Conservation (phyloP, 1,140 invertebrate genomes). For the Aphis gossypii region DNA sequence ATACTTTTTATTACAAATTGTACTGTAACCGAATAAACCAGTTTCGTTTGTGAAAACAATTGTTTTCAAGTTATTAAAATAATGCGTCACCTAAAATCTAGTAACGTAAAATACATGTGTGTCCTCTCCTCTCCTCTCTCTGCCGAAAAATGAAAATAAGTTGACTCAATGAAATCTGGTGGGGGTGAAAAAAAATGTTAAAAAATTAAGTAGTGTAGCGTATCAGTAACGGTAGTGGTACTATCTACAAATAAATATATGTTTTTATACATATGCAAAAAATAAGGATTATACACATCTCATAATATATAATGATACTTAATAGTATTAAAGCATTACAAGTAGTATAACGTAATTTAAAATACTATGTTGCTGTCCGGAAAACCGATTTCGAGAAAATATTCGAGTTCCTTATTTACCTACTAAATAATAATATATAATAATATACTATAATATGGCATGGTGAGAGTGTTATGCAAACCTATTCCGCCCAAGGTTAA, state of each 20-base stretch:
- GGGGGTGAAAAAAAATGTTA: neutral
- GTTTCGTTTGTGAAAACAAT: neutral
- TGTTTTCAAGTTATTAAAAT: neutral
- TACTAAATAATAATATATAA: neutral
- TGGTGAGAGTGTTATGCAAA: neutral
- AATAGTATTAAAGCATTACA: neutral
- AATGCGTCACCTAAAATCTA: neutral
- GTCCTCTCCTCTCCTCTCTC: neutral
- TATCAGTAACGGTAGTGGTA: neutral
- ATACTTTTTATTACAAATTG: neutral
- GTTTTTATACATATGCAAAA: too few species aligned
- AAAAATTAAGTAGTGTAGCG: neutral
- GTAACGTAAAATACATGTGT: neutral
- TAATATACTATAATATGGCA: neutral
- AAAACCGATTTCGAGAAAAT: constrained; percentile 8
- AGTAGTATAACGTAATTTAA: neutral
- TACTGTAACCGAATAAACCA: neutral
- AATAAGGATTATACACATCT: neutral
- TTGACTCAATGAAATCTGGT: neutral
- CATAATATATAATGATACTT: neutral
- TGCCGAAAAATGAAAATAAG: neutral
- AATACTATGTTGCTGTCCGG: neutral
- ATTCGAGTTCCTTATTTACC: constrained; percentile 37
- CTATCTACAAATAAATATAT: too few species aligned
- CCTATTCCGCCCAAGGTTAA: constrained; percentile 47